Base-by-base conservation (phyloP, 2,113 vertebrate genomes). In the Neolamprologus tretocephalus region DNA sequence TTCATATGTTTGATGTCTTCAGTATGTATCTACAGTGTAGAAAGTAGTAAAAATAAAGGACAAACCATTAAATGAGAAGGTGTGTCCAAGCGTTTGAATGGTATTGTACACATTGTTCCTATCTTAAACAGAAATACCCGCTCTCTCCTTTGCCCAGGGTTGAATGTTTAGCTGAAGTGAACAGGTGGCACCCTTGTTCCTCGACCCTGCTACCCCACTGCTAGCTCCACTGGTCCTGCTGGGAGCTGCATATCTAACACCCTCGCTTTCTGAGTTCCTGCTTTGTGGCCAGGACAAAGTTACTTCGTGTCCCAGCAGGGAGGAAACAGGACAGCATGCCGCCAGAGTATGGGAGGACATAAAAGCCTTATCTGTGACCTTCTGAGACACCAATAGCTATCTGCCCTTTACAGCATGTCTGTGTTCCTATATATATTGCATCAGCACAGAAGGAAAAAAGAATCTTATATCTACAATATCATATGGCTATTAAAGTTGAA, bases 301-400 rank as follows among this genome's bases (percentile, higher is more conserved):
- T 47, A 45, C 92, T 89, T 84, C 68, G 63, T 75, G 80, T 87
- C 88, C 87, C 92, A 87, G 94, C 86, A 49, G 91, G 92, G 88
- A 87, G 82, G 81, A 61, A 53, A 83, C 79, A 53, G 55, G 49
- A 83, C 82, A 17, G 92, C 87, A 87, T 93, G 86, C 91, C 80
- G 31, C 91, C 84, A 88, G 83, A 84, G 83, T 80, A 88, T 53
- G 85, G 79, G 71, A 80, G 81, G 80, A 91, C 91, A 91, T 88
- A 17, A 89, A 82, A 94, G 91, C 87, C 86, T 91, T 53, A 79
- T 86, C 82, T 8, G 19, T 94, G 94, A 93, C 93, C 93, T 94
- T 95, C 86, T 83, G 83, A 87, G 91, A 85, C 89, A 92, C 86
- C 83, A 89, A 90, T 90, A 93, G 88, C 82, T 63, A 75, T 91